phyloP scores from a whole-genome alignment of 2,113 vertebrate genomes.

The Desmodus rotundus region DNA sequence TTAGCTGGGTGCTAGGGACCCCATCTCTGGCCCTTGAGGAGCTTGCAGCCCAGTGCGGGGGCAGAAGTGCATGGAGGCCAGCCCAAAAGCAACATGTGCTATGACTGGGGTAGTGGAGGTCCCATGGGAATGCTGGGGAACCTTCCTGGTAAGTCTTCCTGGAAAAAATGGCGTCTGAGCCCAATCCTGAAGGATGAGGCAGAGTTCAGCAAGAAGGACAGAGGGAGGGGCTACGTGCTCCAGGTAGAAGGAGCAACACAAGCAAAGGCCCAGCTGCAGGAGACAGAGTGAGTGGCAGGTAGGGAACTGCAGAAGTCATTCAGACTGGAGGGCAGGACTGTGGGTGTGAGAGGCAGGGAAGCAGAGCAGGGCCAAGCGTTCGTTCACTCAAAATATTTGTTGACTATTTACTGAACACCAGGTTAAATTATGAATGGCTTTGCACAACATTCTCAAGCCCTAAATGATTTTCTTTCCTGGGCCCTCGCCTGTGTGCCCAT shows the following conservation, averaged over 20 bases:
- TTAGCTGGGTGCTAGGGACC: background rate
- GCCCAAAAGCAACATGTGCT: background rate
- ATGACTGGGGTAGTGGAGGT: background rate
- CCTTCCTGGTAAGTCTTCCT: background rate
- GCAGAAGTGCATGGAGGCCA: background rate
- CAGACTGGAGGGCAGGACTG: background rate
- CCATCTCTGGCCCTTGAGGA: background rate
- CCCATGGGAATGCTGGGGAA: background rate
- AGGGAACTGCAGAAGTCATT: background rate
- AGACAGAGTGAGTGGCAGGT: background rate
- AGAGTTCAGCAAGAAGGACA: background rate
- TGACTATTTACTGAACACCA: background rate
- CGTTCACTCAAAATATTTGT: background rate
- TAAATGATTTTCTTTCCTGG: background rate
- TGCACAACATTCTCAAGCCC: background rate
- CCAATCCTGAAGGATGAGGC: background rate
- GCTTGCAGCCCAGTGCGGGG: background rate
- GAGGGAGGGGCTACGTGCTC: rapidly evolving
- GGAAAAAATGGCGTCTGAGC: background rate
- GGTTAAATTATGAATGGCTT: background rate
- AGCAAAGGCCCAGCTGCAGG: background rate
- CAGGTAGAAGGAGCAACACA: background rate
- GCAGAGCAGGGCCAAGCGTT: background rate
- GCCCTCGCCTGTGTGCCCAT: background rate
- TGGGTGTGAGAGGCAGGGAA: background rate